phyloP scores from a whole-genome alignment of 2,113 vertebrate species.

The Triplophysa siluroides region DNA sequence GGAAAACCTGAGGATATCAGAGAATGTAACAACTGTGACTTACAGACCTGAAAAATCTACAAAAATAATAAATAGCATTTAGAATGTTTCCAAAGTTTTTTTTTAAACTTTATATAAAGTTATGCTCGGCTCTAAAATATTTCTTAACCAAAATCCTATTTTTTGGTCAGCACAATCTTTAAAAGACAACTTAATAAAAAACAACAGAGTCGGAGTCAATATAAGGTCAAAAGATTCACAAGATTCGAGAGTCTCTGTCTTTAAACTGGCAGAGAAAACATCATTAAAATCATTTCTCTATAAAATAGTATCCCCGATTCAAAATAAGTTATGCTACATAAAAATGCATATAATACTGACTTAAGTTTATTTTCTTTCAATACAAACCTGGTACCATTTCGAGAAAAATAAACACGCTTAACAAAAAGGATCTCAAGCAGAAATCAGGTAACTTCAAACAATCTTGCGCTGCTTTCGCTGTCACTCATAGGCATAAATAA shows the following conservation, averaged over 20 bases:
- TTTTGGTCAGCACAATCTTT: too few species aligned
- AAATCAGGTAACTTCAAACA: neutral
- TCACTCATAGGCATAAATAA: conserved; percentile 37
- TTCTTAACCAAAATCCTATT: too few species aligned
- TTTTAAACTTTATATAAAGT: too few species aligned
- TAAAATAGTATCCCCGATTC: neutral
- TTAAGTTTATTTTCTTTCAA: neutral
- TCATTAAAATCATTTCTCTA: neutral
- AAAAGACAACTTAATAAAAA: neutral
- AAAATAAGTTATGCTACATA: neutral
- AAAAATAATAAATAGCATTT: too few species aligned
- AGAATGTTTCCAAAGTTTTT: too few species aligned
- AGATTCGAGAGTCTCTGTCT: neutral
- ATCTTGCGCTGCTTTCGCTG: conserved; percentile 36
- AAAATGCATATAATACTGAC: neutral
- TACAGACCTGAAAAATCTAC: too few species aligned
- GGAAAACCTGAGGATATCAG: too few species aligned
- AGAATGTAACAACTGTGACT: too few species aligned
- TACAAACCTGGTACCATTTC: neutral
- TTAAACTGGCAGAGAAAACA: conserved; percentile 8
- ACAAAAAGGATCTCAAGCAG: neutral
- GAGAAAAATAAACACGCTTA: neutral
- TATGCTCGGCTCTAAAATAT: too few species aligned
- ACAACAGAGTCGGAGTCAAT: neutral
- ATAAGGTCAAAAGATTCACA: too few species aligned